Evolutionary conservation across 2,113 vertebrate species (phyloP), one percentile per base, ranked within the genome.

Genomic region (Psilopsiagon aurifrons): DNA sequence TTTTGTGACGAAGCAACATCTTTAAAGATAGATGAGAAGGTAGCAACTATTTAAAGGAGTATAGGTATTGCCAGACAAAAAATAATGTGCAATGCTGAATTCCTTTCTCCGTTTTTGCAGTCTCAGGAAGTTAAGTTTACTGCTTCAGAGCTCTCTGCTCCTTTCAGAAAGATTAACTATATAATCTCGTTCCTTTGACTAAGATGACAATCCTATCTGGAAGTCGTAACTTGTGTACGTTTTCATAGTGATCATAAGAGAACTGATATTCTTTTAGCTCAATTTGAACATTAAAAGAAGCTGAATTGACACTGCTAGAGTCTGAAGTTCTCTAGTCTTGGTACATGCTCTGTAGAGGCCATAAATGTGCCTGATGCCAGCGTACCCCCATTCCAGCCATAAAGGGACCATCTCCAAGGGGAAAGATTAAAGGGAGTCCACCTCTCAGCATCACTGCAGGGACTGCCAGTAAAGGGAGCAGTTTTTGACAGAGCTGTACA

Each of bases 401-500:
- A 96, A 96, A 96, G 90, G 96, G 96, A 97, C 93, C 89, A 90
- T 74, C 67, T 91, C 82, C 73, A 71, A 83, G 78, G 55, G 33
- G 57, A 83, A 85, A 79, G 37, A 68, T 80, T 63, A 86, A 96
- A 88, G 83, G 83, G 63, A 92, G 37, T 66, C 24, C n/a, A 41
- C 55, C 27, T 90, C 90, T 81, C 71, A 63, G 79, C 64, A 75
- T 88, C 41, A 47, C 66, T 88, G 79, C 66, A 81, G 75, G 86
- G 43, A 49, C 22, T 94, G 55, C 49, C 46, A 54, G 46, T 59
- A 80, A 88, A 77, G 67, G 90, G 73, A 86, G 87, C 25, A 31
- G 25, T 14, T 93, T 91, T 55, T 92, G 79, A 71, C 68, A 64
- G 39, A 59, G 35, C 39, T 93, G 13, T 79, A 23, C 18, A 4